These are phyloP conservation scores for Cataglyphis hispanica DNA, from an alignment of 1,140 invertebrate species.

Conservation along the genomic window DNA sequence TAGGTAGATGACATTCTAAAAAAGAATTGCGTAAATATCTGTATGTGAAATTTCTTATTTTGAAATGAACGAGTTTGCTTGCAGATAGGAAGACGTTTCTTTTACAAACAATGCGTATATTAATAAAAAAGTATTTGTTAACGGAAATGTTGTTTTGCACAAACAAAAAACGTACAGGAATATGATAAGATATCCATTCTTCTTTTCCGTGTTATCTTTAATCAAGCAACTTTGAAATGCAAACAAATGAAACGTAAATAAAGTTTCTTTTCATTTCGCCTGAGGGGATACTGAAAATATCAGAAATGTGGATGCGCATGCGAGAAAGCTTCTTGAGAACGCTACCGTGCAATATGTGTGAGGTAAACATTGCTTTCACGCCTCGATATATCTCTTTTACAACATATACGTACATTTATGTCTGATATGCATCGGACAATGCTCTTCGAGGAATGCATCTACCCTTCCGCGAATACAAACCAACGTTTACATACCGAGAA, in stretches of 20 bases:
- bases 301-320: conserved; percentile 25
- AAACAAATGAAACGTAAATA: conserved; percentile 51
- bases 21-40: conserved; percentile 20
- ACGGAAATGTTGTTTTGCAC: not conserved
- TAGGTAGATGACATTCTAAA: not conserved
- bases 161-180: not conserved
- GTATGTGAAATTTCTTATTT: not conserved
- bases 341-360: conserved; percentile 34
- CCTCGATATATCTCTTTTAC: conserved; percentile 43
- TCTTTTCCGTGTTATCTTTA: not conserved
- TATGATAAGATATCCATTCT: not conserved
- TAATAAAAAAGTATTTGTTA: conserved; percentile 12
- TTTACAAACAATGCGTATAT: not conserved
- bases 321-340: conserved; percentile 50
- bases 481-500: conserved; percentile 27
- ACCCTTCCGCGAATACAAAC: conserved; percentile 4
- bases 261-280: conserved; percentile 45
- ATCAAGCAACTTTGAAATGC: conserved; percentile 21
- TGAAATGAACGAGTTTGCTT: not conserved
- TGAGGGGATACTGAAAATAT: conserved; percentile 19
- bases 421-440: conserved; percentile 60
- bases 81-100: not conserved
- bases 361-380: conserved; percentile 56
- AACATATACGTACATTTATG: conserved; percentile 54
- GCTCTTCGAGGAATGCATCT: conserved; percentile 34